These are phyloP conservation scores for Chaetura pelagica DNA, from an alignment of 2,113 vertebrate genomes.

Conservation along the genomic window DNA sequence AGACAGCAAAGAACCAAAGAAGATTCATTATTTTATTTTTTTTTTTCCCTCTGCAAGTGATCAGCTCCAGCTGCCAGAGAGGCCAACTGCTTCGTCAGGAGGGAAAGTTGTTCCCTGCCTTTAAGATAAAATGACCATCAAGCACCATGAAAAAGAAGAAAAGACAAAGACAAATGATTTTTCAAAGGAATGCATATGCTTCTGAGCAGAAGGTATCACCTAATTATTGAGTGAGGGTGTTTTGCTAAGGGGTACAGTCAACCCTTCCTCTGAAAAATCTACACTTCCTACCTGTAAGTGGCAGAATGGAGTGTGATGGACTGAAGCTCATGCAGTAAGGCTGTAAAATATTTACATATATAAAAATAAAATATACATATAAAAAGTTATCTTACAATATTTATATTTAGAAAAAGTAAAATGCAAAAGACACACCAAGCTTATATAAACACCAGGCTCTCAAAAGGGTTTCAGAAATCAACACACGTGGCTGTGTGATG, in stretches of 20 bases:
- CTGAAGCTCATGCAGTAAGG: neutral
- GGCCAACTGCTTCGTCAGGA: neutral
- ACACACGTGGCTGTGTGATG: fast-evolving
- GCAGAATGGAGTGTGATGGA: neutral
- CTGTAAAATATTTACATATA: neutral
- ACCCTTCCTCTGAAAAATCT: neutral
- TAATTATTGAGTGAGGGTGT: neutral
- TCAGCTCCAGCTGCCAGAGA: neutral
- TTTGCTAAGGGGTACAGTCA: neutral
- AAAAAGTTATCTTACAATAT: neutral
- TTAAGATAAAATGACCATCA: neutral
- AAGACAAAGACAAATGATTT: neutral
- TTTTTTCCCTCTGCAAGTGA: neutral
- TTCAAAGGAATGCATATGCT: neutral
- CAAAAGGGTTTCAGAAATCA: neutral
- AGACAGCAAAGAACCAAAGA: neutral
- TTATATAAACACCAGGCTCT: neutral
- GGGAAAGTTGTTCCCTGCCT: neutral
- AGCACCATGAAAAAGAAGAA: neutral
- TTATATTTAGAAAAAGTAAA: neutral
- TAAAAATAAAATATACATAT: neutral
- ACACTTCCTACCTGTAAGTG: neutral
- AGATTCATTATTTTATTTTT: neutral
- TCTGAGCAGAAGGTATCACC: neutral
- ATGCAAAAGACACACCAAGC: neutral